phyloP scores from a whole-genome alignment of 2,797 vertebrate species.

The Sebastes minor region DNA sequence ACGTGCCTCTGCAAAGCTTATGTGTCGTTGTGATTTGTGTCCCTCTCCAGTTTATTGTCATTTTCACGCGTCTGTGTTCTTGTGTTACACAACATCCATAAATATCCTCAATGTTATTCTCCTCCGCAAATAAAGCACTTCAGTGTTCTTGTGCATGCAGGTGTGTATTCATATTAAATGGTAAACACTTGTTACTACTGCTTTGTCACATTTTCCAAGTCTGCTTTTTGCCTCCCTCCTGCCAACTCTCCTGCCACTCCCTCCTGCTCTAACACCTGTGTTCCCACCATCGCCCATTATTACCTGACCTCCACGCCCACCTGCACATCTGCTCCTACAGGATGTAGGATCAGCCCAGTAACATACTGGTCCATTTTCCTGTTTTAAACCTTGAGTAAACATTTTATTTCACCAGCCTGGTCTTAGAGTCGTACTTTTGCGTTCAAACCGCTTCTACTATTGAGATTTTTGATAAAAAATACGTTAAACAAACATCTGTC shows the following conservation, averaged over 20 bases:
- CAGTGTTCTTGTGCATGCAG: neutral
- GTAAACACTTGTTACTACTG: neutral
- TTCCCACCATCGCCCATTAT: neutral
- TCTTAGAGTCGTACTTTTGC: neutral
- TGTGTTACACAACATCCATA: constrained; percentile 19
- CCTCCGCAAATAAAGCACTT: neutral
- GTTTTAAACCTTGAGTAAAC: neutral
- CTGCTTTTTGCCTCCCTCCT: neutral
- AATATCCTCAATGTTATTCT: constrained; percentile 12
- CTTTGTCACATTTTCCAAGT: neutral
- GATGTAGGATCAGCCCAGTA: neutral
- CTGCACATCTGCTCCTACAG: neutral
- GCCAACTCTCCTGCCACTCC: neutral
- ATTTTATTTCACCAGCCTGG: neutral
- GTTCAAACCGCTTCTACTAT: neutral
- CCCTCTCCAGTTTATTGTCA: constrained; percentile 18
- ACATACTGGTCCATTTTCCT: neutral
- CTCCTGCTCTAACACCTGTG: neutral
- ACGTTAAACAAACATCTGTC: neutral
- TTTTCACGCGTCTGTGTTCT: constrained; percentile 12
- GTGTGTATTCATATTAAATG: neutral
- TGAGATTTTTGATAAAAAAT: neutral
- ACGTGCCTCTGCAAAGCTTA: constrained; percentile 25
- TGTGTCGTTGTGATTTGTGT: constrained; percentile 55
- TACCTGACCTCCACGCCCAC: no score